Percentiles rank a stretch among this genome's conserved stretches.
Conservation (phyloP, 2,888 invertebrate species). For the Drosophila kanekoi region DNA sequence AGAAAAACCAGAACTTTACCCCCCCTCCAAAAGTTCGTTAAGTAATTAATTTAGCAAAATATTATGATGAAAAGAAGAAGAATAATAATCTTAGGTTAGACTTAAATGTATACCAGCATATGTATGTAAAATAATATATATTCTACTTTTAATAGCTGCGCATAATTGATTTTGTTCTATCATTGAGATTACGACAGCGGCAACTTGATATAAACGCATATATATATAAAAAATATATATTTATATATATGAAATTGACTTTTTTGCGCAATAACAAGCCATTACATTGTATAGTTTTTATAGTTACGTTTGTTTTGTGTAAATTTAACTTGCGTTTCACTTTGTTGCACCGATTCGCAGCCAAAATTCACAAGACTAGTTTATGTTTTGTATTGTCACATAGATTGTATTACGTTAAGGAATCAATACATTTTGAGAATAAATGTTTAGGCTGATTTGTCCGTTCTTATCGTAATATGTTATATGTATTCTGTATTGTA, state of each 20-base stretch:
- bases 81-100: conserved; percentile 69
- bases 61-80: conserved; percentile 56
- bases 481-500: conserved; percentile 49
- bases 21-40: conserved; percentile 54
- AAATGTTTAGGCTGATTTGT: conserved; percentile 57
- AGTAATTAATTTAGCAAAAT: conserved; percentile 76
- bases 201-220: conserved; percentile 24
- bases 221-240: conserved; percentile 3
- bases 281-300: conserved; percentile 66
- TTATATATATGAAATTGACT: conserved; percentile 32
- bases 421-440: conserved; percentile 26
- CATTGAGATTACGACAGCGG: conserved; percentile 50
- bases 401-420: conserved; percentile 25
- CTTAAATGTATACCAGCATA: conserved; percentile 22
- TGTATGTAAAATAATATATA: conserved; percentile 41
- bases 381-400: conserved; percentile 38
- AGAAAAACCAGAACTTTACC: conserved; percentile 36
- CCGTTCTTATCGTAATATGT: conserved; percentile 58
- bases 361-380: conserved; percentile 26
- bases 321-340: conserved; percentile 26
- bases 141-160: conserved; percentile 41
- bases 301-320: conserved; percentile 57
- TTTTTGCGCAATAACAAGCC: conserved; percentile 62
- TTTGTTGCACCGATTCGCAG: conserved; percentile 30
- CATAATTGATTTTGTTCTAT: conserved; percentile 27